phyloP scores from a whole-genome alignment of 2,888 invertebrate species.

The Lasioglossum pauxillum region DNA sequence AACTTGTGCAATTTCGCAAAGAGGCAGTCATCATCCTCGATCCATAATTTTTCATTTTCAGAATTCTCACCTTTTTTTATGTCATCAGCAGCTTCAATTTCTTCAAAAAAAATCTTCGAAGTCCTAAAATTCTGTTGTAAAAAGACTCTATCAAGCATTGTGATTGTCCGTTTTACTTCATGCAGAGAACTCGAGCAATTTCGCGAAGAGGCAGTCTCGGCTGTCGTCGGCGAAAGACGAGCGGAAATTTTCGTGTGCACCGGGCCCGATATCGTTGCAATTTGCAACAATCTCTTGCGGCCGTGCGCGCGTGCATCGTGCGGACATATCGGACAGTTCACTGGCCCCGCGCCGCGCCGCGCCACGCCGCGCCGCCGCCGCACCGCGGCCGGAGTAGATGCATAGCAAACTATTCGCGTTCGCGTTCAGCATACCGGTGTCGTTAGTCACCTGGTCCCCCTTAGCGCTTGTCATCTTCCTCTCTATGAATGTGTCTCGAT shows the following conservation, averaged over 20 bases:
- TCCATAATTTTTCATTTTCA: background rate
- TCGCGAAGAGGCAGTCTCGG: background rate
- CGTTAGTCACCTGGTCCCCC: conserved; percentile 36
- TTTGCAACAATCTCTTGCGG: background rate
- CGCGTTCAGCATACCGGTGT: conserved; percentile 42
- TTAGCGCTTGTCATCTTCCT: background rate
- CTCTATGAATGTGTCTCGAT: background rate
- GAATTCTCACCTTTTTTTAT: background rate
- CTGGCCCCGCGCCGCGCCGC: conserved; percentile 17
- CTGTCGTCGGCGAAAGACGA: conserved; percentile 13
- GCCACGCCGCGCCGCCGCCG: too few relatives aligned
- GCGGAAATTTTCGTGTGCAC: conserved; percentile 15
- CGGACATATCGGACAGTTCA: conserved; percentile 17
- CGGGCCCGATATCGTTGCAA: conserved; percentile 14
- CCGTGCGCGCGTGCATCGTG: background rate
- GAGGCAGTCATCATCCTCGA: background rate
- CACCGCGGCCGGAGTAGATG: background rate
- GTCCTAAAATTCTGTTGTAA: background rate
- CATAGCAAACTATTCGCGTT: conserved; percentile 30
- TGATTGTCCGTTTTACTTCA: background rate
- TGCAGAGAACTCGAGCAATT: background rate
- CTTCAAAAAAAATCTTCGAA: fast-evolving
- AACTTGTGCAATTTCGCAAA: background rate
- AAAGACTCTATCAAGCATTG: too few relatives aligned
- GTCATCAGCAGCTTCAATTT: background rate